These are phyloP conservation scores for Darevskia nairensis DNA, from an alignment of 2,797 vertebrate species.

Conservation along the genomic window DNA sequence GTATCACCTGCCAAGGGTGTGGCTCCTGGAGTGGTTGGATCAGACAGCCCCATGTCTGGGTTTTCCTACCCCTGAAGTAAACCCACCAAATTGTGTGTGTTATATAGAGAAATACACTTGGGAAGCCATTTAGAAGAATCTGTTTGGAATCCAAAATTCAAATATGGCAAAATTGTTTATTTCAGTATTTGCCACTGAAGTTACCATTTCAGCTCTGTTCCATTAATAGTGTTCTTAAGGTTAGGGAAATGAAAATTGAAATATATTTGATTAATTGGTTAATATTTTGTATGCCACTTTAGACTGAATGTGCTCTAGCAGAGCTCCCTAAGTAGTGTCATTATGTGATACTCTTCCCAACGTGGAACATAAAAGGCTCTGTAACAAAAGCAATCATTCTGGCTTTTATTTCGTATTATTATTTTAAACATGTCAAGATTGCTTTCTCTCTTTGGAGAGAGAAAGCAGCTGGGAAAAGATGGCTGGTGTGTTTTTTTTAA, in stretches of 20 bases:
- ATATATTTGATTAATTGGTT: not conserved
- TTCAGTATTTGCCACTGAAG: not conserved
- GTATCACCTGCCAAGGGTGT: too few relatives aligned
- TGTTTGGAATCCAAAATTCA: not conserved
- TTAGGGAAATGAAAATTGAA: not conserved
- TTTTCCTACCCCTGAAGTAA: not conserved
- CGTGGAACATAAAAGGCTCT: not conserved
- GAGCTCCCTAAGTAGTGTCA: slow-evolving; percentile 1
- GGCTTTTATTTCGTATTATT: slow-evolving; percentile 21
- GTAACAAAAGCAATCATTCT: slow-evolving; percentile 25
- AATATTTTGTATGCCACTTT: not conserved
- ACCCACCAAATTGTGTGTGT: not conserved
- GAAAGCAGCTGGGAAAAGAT: slow-evolving; percentile 36
- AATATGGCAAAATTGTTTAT: not conserved
- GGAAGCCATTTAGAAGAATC: not conserved
- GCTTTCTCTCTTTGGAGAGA: slow-evolving; percentile 11
- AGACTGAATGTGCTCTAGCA: not conserved
- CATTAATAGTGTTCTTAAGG: not conserved
- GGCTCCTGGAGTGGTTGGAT: too few relatives aligned
- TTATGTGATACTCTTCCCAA: slow-evolving; percentile 14
- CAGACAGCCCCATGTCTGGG: too few relatives aligned
- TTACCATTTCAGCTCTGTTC: not conserved
- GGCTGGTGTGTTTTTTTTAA: not conserved
- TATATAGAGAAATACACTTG: not conserved
- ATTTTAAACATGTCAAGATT: slow-evolving; percentile 32